Evolutionary conservation across 2,113 vertebrate genomes (phyloP), one percentile per base, ranked within the genome.

Genomic region (Orcinus orca): DNA sequence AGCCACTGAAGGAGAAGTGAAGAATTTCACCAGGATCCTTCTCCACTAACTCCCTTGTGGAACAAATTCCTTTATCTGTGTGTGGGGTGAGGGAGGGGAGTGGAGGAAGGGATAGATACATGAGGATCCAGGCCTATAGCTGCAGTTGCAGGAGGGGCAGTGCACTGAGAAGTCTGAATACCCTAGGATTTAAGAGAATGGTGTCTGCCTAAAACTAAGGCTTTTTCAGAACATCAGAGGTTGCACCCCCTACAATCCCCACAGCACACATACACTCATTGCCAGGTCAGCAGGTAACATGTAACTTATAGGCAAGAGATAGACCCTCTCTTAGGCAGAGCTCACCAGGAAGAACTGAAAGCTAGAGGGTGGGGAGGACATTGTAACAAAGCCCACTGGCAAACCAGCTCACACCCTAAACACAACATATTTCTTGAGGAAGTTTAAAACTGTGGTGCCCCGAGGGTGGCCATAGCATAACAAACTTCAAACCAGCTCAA

Each of bases 151-250:
- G 15, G 60, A 83, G 33, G 17, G 33, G 15, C 8, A n/a, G 20
- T 44, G 33, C 50, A n/a, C 44, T 13, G 10, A 58, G 17, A 41
- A 33, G 10, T 36, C 41, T 23, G 3, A 2, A 41, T 36, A 10
- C 10, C 6, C 3, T 2, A 0, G 25, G 3, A 41, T 23, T 3
- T 21, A n/a, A 20, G 6, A 62, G 8, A 41, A 20, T 3, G 23
- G 8, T 26, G 38, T 50, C 23, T 36, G 55, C 33, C 26, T 60
- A 15, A 70, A 26, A 62, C 29, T 12, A 31, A 36, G 17, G 47
- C 55, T 81, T 82, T 31, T 76, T 67, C 36, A 73, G 47, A 90
- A 82, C 7, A 62, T 36, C 38, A 90, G 36, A 70, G 4, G 74
- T 70, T 23, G 4, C 6, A 63, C 31, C 3, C 17, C 23, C 7